phyloP scores from a whole-genome alignment of 2,888 invertebrate species.

The Brachyptera risi region DNA sequence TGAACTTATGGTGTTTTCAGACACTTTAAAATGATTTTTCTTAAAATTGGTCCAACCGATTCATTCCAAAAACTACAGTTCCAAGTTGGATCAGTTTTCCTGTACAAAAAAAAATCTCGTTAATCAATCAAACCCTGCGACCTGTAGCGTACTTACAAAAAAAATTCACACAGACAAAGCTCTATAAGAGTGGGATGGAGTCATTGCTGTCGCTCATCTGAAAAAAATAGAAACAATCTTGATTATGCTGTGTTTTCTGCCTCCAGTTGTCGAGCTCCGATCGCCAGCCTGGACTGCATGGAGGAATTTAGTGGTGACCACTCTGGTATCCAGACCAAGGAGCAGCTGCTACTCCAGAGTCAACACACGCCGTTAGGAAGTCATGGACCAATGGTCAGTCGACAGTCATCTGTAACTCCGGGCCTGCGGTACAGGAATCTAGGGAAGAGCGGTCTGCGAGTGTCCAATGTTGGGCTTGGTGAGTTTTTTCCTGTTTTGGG shows the following conservation, averaged over 20 bases:
- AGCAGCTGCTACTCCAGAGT: conserved; percentile 50
- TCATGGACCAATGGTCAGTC: conserved; percentile 46
- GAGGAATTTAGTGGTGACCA: conserved; percentile 74
- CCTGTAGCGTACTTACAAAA: no score
- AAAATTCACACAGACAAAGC: no score
- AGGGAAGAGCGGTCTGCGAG: conserved; percentile 91
- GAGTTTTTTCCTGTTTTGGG: conserved; percentile 38
- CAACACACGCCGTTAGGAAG: conserved; percentile 38
- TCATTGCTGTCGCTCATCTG: no score
- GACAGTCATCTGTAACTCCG: conserved; percentile 64
- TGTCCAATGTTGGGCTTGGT: conserved; percentile 90
- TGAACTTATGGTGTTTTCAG: no score
- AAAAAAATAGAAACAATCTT: no score
- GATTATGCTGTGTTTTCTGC: neutral
- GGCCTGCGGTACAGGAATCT: conserved; percentile 87
- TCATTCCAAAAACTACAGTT: no score
- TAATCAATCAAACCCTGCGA: no score
- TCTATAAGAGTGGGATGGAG: no score
- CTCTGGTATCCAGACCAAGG: conserved; percentile 46
- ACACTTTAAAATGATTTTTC: no score
- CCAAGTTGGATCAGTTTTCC: no score
- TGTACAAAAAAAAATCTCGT: no score
- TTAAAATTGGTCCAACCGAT: no score
- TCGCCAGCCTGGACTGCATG: conserved; percentile 91
- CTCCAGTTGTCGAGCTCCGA: conserved; percentile 83